Conservation (phyloP, 2,888 invertebrate species). For the Hoplodrina ambigua region DNA sequence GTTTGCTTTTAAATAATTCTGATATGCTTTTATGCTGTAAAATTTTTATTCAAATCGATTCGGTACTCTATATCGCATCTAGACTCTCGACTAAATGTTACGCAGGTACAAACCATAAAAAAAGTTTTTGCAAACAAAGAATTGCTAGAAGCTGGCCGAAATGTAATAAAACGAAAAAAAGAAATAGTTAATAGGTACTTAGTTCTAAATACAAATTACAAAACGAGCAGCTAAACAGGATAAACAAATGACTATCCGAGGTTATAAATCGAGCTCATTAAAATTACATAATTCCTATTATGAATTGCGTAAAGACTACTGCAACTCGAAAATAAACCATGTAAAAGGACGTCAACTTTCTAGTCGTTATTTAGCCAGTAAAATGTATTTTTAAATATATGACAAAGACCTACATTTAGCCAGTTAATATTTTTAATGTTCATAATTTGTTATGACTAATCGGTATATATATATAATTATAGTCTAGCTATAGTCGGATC, state of each 20-base stretch:
- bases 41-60: no score
- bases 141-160: not conserved
- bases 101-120: not conserved
- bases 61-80: no score
- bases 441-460: constrained; percentile 24
- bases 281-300: constrained; percentile 52
- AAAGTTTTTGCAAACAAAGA: not conserved
- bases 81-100: not conserved
- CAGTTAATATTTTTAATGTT: not conserved
- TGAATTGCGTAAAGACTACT: constrained; percentile 32
- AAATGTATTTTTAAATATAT: constrained; percentile 37
- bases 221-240: constrained; percentile 27
- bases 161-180: constrained; percentile 7
- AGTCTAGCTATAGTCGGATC: constrained; percentile 11
- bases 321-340: constrained; percentile 21
- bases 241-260: constrained; percentile 36
- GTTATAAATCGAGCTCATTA: constrained; percentile 39
- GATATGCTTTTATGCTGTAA: no score
- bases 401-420: constrained; percentile 27
- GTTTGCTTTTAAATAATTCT: no score
- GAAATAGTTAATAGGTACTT: not conserved
- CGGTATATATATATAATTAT: constrained; percentile 6
- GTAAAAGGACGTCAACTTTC: constrained; percentile 52
- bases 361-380: constrained; percentile 34
- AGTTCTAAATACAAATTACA: constrained; percentile 39